Conservation (phyloP, 1,140 invertebrate genomes). For the Forficula auricularia region DNA sequence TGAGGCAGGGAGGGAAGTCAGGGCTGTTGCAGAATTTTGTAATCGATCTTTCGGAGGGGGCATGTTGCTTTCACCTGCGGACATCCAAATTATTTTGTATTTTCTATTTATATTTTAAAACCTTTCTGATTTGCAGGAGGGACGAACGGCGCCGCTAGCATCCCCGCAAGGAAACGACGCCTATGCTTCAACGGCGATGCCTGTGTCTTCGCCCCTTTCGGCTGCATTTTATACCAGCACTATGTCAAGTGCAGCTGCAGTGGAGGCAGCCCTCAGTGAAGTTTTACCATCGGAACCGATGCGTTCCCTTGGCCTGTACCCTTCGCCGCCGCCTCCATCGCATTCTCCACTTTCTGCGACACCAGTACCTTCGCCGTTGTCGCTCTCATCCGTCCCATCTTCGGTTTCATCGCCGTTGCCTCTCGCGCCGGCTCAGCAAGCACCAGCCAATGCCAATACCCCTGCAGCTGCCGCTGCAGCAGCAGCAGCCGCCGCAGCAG, state of each 20-base stretch:
- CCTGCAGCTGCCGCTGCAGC: conserved; percentile 25
- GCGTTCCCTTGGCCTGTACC: conserved; percentile 1
- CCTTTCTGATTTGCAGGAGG: too few relatives aligned
- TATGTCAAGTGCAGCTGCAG: conserved; percentile 65
- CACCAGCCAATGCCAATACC: conserved; percentile 4
- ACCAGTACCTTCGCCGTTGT: conserved; percentile 38
- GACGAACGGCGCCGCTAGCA: too few relatives aligned
- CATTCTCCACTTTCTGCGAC: conserved; percentile 37
- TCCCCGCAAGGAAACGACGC: too few relatives aligned
- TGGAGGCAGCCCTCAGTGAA: conserved; percentile 62
- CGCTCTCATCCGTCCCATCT: conserved; percentile 27
- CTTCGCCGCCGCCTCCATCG: conserved; percentile 39
- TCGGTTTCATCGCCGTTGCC: conserved; percentile 14
- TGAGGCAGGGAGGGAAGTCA: too few relatives aligned
- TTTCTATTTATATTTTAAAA: too few relatives aligned
- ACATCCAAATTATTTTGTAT: too few relatives aligned
- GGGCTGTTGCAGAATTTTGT: too few relatives aligned
- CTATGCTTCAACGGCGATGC: conserved; percentile 13
- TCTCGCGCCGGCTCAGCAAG: background rate
- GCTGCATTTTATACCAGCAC: conserved; percentile 71
- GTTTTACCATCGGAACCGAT: conserved; percentile 48
- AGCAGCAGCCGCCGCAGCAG: conserved; percentile 23
- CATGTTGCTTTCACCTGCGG: too few relatives aligned
- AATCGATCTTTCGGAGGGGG: too few relatives aligned
- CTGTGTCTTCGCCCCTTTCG: conserved; percentile 50